Percentiles rank a stretch among this genome's conserved stretches.
These are phyloP conservation scores for Catocala nupta DNA, from an alignment of 2,888 invertebrate species.

Conservation along the genomic window DNA sequence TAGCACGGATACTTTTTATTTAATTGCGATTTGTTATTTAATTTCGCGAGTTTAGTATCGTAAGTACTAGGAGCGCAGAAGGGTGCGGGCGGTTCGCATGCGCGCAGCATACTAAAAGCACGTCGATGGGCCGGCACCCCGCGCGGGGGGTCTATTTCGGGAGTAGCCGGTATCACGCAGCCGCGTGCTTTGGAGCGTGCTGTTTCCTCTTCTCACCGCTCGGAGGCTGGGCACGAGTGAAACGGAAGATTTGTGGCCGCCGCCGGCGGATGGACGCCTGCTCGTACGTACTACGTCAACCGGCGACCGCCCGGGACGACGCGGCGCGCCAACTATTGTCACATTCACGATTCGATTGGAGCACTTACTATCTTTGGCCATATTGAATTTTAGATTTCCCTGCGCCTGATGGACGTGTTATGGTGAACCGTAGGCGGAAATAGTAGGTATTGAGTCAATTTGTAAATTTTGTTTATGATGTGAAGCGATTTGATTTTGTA, in stretches of 20 bases:
- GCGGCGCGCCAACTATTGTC: constrained; percentile 39
- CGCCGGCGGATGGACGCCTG: constrained; percentile 65
- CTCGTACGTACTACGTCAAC: constrained; percentile 55
- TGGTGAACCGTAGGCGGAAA: constrained; percentile 3
- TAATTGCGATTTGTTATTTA: constrained; percentile 53
- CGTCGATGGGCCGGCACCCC: constrained; percentile 83
- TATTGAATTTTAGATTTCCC: constrained; percentile 42
- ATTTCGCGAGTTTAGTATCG: constrained; percentile 70
- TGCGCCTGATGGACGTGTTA: constrained; percentile 4
- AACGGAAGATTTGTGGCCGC: constrained; percentile 86
- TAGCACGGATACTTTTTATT: constrained; percentile 54
- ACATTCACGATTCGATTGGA: constrained; percentile 46
- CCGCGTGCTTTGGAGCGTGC: constrained; percentile 87
- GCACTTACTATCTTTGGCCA: constrained; percentile 33
- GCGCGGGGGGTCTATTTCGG: constrained; percentile 86
- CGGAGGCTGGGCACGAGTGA: constrained; percentile 85
- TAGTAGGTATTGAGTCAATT: constrained; percentile 5
- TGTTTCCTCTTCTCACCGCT: constrained; percentile 83
- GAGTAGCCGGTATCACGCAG: constrained; percentile 86
- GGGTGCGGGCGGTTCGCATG: constrained; percentile 87
- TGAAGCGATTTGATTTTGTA: no score
- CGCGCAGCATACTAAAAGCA: constrained; percentile 88
- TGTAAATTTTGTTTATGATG: no score
- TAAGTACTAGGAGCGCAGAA: constrained; percentile 78
- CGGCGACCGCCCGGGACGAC: constrained; percentile 33